Base-by-base conservation (phyloP, 2,888 invertebrate species). In the Stenolophus ochropezus region DNA sequence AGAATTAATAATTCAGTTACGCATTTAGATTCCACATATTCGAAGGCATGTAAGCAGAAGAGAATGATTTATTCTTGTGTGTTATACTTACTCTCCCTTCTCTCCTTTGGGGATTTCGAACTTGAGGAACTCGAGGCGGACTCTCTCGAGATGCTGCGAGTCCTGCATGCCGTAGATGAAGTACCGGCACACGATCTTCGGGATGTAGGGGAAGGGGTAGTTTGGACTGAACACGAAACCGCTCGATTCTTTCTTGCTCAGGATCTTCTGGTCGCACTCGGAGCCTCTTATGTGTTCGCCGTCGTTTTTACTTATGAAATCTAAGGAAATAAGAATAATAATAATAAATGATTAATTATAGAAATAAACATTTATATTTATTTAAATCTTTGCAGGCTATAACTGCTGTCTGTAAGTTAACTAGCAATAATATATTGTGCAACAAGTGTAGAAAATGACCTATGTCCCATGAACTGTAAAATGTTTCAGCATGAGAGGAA, bases 161-260 rank as follows among this genome's bases (percentile, higher is more conserved):
- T 99, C 98, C 91, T 98, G 97, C 93, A 99, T 96, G 86, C 98
- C 98, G 90, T 98, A 98, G 90, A 99, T 95, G 92, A 97, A 98
- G 92, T 98, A 98, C 90, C 97, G 95, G 92, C 98, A 99, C 86
- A 98, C 97, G 89, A 97, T 95, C 92, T 98, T 97, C 87, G 95
- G 95, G 90, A 97, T 96, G 92, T 98, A 98, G 84, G 95, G 96
- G 91, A 94, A 96, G 88, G 98, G 98, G 91, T 96, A 98, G 91
- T 97, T 97, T 86, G 98, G 98, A 90, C 98, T 98, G 91, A 96
- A 96, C 87, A 98, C 97, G 89, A 93, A 94, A 86, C 98, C 98
- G 87, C 93, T 94, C 82, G 97, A 97, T 90, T 97, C 96, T 90
- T 96, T 96, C 90, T 94, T 95, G 90, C 97, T 98, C 86, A 97